phyloP scores from a whole-genome alignment of 2,888 invertebrate genomes.

The Sicus ferrugineus region DNA sequence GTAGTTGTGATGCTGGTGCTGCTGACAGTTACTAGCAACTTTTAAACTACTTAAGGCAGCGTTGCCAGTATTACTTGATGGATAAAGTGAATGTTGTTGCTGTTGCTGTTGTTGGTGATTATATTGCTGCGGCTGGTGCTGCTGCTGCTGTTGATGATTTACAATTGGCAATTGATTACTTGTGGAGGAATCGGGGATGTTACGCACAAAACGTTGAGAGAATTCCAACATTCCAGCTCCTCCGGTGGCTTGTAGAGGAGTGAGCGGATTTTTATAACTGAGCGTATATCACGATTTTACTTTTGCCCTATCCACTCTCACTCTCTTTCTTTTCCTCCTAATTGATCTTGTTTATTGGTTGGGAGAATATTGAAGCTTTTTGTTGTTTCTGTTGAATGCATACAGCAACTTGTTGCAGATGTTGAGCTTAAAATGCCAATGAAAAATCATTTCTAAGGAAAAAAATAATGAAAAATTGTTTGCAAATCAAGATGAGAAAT shows the following conservation, averaged over 20 bases:
- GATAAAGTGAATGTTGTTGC: slow-evolving; percentile 65
- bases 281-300: too few relatives aligned
- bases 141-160: slow-evolving; percentile 40
- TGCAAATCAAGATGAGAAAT: slow-evolving; percentile 36
- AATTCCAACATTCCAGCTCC: slow-evolving; percentile 65
- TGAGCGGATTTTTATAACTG: slow-evolving; percentile 4
- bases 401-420: slow-evolving; percentile 8
- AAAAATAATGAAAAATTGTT: slow-evolving; percentile 33
- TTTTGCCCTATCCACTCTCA: neutral
- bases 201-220: slow-evolving; percentile 74
- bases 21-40: slow-evolving; percentile 49
- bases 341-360: slow-evolving; percentile 15
- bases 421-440: slow-evolving; percentile 43
- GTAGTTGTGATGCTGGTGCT: slow-evolving; percentile 11
- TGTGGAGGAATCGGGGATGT: slow-evolving; percentile 70
- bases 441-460: slow-evolving; percentile 45
- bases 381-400: slow-evolving; percentile 7
- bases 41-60: slow-evolving; percentile 41
- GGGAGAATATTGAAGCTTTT: slow-evolving; percentile 12
- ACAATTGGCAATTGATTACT: slow-evolving; percentile 43
- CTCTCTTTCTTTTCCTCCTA: neutral
- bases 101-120: slow-evolving; percentile 55
- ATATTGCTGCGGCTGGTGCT: slow-evolving; percentile 50
- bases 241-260: slow-evolving; percentile 44
- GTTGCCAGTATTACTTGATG: slow-evolving; percentile 69